Evolutionary conservation across 2,113 vertebrate genomes (phyloP).

Genomic region (Solea solea): DNA sequence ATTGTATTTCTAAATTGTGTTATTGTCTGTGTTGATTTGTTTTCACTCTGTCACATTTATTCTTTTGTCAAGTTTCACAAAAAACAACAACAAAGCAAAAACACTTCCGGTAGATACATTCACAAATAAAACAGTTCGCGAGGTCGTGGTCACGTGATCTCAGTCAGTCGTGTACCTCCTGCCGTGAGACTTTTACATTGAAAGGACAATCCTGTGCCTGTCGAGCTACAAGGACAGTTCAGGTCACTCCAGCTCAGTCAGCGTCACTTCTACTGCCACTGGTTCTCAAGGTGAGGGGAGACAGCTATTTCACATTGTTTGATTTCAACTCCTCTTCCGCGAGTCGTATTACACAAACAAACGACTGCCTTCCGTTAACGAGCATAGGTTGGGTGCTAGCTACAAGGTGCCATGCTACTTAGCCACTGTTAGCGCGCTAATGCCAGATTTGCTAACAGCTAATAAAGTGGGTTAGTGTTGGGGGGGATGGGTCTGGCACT

Average conservation of each 20-base stretch:
- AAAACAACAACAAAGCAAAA: background rate
- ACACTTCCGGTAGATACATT: constrained; percentile 9
- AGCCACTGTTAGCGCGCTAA: constrained; percentile 64
- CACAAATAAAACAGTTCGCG: constrained; percentile 12
- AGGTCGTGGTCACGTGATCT: background rate
- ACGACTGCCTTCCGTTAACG: background rate
- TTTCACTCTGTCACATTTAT: too few relatives aligned
- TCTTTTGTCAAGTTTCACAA: too few relatives aligned
- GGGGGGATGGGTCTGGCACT: constrained; percentile 32
- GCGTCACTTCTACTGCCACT: background rate
- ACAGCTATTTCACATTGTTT: too few relatives aligned
- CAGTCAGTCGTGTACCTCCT: background rate
- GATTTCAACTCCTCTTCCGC: rapidly evolving
- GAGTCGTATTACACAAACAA: background rate
- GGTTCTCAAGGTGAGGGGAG: constrained; percentile 12
- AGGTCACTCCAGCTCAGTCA: background rate
- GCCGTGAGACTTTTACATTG: constrained; percentile 38
- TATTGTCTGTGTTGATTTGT: too few relatives aligned
- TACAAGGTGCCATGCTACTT: constrained; percentile 40
- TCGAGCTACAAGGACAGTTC: constrained; percentile 34
- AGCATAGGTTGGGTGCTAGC: background rate
- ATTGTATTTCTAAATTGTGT: too few relatives aligned
- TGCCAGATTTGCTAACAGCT: constrained; percentile 49
- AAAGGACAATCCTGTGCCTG: constrained; percentile 16
- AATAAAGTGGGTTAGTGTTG: constrained; percentile 31